phyloP scores from a whole-genome alignment of 2,888 invertebrate species.

The Ganaspis brasiliensis region DNA sequence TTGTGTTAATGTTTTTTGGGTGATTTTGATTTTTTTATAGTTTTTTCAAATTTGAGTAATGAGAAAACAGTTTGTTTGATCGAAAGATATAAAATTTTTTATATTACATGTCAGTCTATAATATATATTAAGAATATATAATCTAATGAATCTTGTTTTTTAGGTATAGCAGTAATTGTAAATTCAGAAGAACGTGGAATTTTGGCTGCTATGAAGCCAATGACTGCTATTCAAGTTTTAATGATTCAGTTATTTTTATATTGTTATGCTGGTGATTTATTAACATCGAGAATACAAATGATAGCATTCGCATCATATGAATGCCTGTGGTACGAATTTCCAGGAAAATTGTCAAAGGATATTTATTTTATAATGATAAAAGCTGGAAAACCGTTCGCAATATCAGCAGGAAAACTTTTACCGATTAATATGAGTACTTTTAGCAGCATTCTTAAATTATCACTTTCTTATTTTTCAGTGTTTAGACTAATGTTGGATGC shows the following conservation, averaged over 20 bases:
- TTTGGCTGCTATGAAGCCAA: slow-evolving; percentile 35
- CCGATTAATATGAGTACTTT: slow-evolving; percentile 53
- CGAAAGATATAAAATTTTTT: no score
- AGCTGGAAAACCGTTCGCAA: slow-evolving; percentile 45
- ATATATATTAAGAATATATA: no score
- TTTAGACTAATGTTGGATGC: slow-evolving; percentile 53
- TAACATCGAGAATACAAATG: slow-evolving; percentile 48
- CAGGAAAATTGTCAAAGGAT: slow-evolving; percentile 48
- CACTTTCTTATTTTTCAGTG: slow-evolving; percentile 57
- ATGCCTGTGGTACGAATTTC: slow-evolving; percentile 51
- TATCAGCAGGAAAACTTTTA: slow-evolving; percentile 51
- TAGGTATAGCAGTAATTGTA: slow-evolving; percentile 56
- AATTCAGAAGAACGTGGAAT: slow-evolving; percentile 42
- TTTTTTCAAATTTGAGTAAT: no score
- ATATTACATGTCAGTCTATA: no score
- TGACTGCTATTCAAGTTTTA: slow-evolving; percentile 42
- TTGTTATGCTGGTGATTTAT: slow-evolving; percentile 53
- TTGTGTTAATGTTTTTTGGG: no score
- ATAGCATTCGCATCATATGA: slow-evolving; percentile 47
- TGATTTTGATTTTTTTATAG: no score
- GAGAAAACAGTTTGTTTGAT: no score
- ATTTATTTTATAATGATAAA: slow-evolving; percentile 50
- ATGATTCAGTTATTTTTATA: slow-evolving; percentile 55
- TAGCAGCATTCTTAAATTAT: slow-evolving; percentile 52
- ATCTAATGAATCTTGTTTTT: background rate